Evolutionary conservation across 2,113 vertebrate genomes (phyloP).

Genomic region (Lampris incognitus): DNA sequence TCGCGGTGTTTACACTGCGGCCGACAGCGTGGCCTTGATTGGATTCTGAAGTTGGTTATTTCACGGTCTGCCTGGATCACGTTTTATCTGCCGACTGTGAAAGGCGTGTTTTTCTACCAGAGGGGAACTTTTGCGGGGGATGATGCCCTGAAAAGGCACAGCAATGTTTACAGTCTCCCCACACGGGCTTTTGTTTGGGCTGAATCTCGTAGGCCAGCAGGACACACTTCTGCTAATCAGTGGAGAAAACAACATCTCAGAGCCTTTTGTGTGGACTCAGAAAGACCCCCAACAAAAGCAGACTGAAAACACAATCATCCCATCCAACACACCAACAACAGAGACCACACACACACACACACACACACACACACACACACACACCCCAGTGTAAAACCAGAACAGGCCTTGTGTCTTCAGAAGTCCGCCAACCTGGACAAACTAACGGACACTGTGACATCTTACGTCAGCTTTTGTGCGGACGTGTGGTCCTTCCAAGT

Average conservation of each 20-base stretch:
- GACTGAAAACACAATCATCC: neutral
- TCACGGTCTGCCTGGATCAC: slow-evolving; percentile 40
- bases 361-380: slow-evolving; percentile 28
- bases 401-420: slow-evolving; percentile 35
- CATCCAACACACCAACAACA: slow-evolving; percentile 1
- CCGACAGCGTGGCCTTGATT: slow-evolving; percentile 56
- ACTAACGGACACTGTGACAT: neutral
- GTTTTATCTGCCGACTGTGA: no score
- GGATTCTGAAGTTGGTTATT: slow-evolving; percentile 73
- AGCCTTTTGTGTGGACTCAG: slow-evolving; percentile 26
- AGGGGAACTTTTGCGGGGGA: neutral
- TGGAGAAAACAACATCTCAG: slow-evolving; percentile 24
- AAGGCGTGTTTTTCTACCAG: neutral
- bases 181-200: slow-evolving; percentile 14
- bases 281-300: neutral
- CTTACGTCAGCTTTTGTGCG: no score
- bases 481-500: no score
- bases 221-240: no score
- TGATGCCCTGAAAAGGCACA: neutral
- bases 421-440: slow-evolving; percentile 43
- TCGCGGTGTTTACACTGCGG: slow-evolving; percentile 44
- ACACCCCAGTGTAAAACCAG: slow-evolving; percentile 5
- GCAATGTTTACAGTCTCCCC: slow-evolving; percentile 14
- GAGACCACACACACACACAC: slow-evolving; percentile 20
- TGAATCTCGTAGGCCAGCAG: neutral